Base-by-base conservation (phyloP, 2,888 invertebrate species). In the Dicyrtomina minuta region DNA sequence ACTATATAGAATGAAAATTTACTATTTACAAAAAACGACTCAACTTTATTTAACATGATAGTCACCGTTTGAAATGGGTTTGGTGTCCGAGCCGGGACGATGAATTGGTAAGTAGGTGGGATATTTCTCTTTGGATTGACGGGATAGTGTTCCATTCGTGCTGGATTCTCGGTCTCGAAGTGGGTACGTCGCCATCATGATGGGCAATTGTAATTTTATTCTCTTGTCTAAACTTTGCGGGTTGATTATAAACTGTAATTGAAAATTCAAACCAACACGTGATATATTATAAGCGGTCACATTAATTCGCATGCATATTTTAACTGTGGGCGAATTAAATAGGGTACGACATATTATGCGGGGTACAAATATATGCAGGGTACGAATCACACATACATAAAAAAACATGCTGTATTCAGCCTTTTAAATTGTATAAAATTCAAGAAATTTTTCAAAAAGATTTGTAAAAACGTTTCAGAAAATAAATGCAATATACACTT, bases 141-240 rank as follows among this genome's bases (percentile, higher is more conserved):
- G 79, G 68, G 81, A 80, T 24, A 84, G 78, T 0, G 84, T 83
- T 2, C 83, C 84, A 33, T 88, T 86, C 12, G 74, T 88, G 20
- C 53, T 53, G 2, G 15, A n/a, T 2, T 20, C 27, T 86, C 75
- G 85, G 85, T 81, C 81, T 71, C 89, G 84, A 81, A 93, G 86
- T 1, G 95, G 95, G 83, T 95, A 96, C 15, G 95, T 95, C 27
- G 93, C 95, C 83, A 96, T 86, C 80, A 94, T 87, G 73, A 96
- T 92, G 13, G 95, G 95, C 80, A 95, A 85, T 82, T 95, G 95
- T 3, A 96, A 85, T 81, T 93, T 94, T 65, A 95, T 90, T 81
- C 93, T 91, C 82, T 94, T 94, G 81, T 94, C 93, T 80, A 94
- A 84, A 79, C 92, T 93, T 83, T 93, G 93, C 71, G 95, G 94